phyloP scores from a whole-genome alignment of 2,113 vertebrate genomes.

The Trinectes maculatus region DNA sequence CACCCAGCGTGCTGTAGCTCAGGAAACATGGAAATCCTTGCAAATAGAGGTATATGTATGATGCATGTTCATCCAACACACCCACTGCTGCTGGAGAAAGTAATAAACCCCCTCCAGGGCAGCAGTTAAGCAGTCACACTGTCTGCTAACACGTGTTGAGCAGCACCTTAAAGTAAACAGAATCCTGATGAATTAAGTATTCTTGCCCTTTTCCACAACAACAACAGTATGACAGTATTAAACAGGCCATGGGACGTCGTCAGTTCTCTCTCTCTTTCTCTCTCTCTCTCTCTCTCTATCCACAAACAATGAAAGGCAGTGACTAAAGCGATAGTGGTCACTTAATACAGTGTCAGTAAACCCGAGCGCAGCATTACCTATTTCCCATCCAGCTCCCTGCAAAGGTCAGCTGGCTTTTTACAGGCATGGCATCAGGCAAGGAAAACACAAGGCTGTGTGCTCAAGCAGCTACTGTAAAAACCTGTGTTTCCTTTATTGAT shows the following conservation, averaged over 20 bases:
- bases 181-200: constrained; percentile 46
- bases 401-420: constrained; percentile 69
- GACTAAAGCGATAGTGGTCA: constrained; percentile 26
- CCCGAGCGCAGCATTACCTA: constrained; percentile 48
- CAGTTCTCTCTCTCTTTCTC: constrained; percentile 1
- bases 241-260: neutral
- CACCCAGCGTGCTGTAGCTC: neutral
- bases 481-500: neutral
- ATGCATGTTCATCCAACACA: constrained; percentile 18
- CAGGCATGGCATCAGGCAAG: constrained; percentile 25
- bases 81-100: constrained; percentile 9
- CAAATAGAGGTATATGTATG: constrained; percentile 10
- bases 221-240: neutral
- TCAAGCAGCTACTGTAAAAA: neutral
- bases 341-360: constrained; percentile 53
- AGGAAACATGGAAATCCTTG: constrained; percentile 1
- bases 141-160: constrained; percentile 38
- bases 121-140: constrained; percentile 40
- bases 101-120: constrained; percentile 24
- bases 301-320: constrained; percentile 2
- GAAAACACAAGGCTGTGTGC: constrained; percentile 21
- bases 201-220: constrained; percentile 34
- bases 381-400: constrained; percentile 58
- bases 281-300: too few relatives aligned
- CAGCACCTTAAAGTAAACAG: constrained; percentile 39